Evolutionary conservation across 2,113 vertebrate species (phyloP).

Genomic region (Bubo bubo): DNA sequence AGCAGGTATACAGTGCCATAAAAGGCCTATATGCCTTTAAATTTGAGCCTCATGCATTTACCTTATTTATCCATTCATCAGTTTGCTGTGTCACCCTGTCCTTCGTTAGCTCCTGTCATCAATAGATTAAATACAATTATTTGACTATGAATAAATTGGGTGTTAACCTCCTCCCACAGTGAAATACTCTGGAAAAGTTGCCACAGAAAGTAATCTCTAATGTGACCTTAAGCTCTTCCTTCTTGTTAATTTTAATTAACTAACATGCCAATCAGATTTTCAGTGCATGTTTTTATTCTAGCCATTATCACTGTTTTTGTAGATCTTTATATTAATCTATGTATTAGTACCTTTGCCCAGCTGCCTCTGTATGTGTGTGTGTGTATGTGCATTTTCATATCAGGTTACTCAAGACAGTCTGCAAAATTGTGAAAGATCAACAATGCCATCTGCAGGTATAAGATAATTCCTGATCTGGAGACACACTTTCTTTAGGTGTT

Average conservation of each 20-base stretch:
- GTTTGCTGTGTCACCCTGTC: conserved; percentile 21
- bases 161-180: conserved; percentile 49
- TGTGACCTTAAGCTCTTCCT: conserved; percentile 64
- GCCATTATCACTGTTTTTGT: conserved; percentile 61
- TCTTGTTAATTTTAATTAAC: conserved; percentile 75
- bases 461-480: background rate
- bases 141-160: conserved; percentile 62
- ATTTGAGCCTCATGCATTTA: background rate
- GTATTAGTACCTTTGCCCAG: conserved; percentile 56
- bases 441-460: conserved; percentile 76
- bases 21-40: background rate
- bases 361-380: background rate
- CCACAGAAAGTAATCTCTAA: conserved; percentile 52
- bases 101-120: conserved; percentile 34
- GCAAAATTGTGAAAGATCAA: conserved; percentile 66
- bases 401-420: background rate
- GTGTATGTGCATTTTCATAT: background rate
- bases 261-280: conserved; percentile 68
- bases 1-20: background rate
- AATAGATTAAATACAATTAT: conserved; percentile 56
- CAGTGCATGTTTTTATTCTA: background rate
- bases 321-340: conserved; percentile 72
- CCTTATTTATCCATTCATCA: background rate
- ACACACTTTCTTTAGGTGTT: background rate
- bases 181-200: conserved; percentile 70